Evolutionary conservation across 2,797 vertebrate species (phyloP), one percentile per base, ranked within the genome.

Genomic region (Vipera ursinii): DNA sequence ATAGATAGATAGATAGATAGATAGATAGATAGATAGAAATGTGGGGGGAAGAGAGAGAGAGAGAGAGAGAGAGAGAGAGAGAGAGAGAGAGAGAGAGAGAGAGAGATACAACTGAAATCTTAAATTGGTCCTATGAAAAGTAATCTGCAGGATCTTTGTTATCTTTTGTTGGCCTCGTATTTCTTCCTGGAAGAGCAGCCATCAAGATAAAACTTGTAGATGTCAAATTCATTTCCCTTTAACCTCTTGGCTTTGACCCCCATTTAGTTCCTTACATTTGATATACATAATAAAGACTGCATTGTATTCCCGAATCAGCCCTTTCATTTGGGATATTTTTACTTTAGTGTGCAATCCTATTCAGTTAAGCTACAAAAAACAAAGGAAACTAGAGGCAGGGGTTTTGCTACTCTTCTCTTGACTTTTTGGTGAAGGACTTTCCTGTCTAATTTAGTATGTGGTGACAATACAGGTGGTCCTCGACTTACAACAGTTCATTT

Each of bases 51-150:
- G 4, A 12, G 0, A 4, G 61, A 12, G 2, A 4, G 61, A 13
- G 2, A 17, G 59, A 3, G 4, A 9, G 60, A 12, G 0, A 4
- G 61, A 12, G 2, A 4, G 61, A 13, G 2, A 32, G 59, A 3
- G 4, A 9, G 60, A 12, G 0, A 4, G 61, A 12, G 2, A 4
- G 61, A 13, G 2, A 32, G 2, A 5, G 26, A 5, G 3, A 14
- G 26, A 6, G 6, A 1, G 63, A 17, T 6, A 7, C 6, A n/a
- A n/a, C 61, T 65, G 12, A 65, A 48, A 24, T 82, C 73, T 82
- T 82, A 24, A 48, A 2, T 82, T 82, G 20, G 38, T 48, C 9
- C 9, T 48, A 82, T 82, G 8, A 48, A 82, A 78, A 82, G 20
- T 82, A 48, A 82, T 48, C 20, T 82, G 73, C 38, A 48, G 20